phyloP scores from a whole-genome alignment of 2,113 vertebrate species.

The Machaerirhynchus nigripectus region DNA sequence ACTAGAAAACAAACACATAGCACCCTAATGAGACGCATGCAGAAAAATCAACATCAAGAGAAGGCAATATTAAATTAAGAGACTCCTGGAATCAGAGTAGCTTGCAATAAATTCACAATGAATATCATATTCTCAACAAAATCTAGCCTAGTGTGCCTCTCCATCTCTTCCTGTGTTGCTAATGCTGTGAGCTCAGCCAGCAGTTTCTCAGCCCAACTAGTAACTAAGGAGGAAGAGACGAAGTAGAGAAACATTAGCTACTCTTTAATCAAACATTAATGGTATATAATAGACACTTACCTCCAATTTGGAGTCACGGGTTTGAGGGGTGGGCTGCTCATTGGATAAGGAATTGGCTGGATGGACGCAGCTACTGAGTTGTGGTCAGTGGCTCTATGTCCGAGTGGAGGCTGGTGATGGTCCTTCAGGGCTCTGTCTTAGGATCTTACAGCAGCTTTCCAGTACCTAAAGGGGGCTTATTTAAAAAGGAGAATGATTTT shows the following conservation, averaged over 20 bases:
- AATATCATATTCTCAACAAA: not conserved
- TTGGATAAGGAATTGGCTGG: not conserved
- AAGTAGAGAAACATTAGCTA: not conserved
- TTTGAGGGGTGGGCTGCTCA: not conserved
- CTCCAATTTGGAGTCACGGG: not conserved
- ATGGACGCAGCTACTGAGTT: not conserved
- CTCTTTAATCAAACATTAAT: not conserved
- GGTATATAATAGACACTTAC: not conserved
- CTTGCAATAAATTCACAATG: not conserved
- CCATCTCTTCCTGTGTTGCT: not conserved
- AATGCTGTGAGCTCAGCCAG: not conserved
- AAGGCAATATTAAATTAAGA: not conserved
- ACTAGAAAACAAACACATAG: not conserved
- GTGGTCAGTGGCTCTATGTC: not conserved
- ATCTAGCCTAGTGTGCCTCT: accelerated
- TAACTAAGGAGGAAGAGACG: not conserved
- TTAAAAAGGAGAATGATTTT: not conserved
- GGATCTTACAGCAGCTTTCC: not conserved
- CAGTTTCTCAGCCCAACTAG: not conserved
- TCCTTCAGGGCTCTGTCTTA: not conserved
- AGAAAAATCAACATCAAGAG: not conserved
- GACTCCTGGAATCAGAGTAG: not conserved
- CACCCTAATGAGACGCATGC: accelerated
- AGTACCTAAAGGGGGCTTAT: accelerated
- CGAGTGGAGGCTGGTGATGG: not conserved